phyloP scores from a whole-genome alignment of 1,140 invertebrate genomes.

The Drosophila funebris region DNA sequence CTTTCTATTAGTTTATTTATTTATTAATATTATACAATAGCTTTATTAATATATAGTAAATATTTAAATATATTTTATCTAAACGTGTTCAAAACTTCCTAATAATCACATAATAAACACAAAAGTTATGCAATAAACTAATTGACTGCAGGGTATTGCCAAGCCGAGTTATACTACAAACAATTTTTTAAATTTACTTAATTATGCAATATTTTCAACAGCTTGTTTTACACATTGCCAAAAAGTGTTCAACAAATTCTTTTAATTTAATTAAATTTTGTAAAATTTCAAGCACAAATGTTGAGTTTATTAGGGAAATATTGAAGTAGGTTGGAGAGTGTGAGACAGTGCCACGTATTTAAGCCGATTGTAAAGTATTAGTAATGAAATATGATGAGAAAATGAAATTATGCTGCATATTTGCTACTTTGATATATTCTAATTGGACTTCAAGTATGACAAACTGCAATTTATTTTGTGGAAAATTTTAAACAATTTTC shows the following conservation, averaged over 20 bases:
- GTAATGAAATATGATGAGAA: not conserved
- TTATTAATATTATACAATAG: too few relatives aligned
- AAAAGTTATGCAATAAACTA: too few relatives aligned
- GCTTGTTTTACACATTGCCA: not conserved
- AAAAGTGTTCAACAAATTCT: too few relatives aligned
- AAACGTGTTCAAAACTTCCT: too few relatives aligned
- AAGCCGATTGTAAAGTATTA: conserved; percentile 21
- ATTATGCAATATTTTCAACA: conserved; percentile 9
- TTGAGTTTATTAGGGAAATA: not conserved
- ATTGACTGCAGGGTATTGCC: too few relatives aligned
- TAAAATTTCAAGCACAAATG: not conserved
- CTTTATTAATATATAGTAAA: too few relatives aligned
- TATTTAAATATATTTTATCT: too few relatives aligned
- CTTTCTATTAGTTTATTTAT: too few relatives aligned
- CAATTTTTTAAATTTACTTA: not conserved
- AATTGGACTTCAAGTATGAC: conserved; percentile 17
- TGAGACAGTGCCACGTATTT: not conserved
- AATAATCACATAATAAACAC: too few relatives aligned
- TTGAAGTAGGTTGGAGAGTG: not conserved
- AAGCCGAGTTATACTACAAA: too few relatives aligned
- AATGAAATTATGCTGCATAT: conserved; percentile 3
- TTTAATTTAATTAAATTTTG: not conserved
- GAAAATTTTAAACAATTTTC: not conserved
- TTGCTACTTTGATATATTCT: conserved; percentile 15
- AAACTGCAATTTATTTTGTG: not conserved